Evolutionary conservation across 2,797 vertebrate species (phyloP).

Genomic region (Myripristis jacobus): DNA sequence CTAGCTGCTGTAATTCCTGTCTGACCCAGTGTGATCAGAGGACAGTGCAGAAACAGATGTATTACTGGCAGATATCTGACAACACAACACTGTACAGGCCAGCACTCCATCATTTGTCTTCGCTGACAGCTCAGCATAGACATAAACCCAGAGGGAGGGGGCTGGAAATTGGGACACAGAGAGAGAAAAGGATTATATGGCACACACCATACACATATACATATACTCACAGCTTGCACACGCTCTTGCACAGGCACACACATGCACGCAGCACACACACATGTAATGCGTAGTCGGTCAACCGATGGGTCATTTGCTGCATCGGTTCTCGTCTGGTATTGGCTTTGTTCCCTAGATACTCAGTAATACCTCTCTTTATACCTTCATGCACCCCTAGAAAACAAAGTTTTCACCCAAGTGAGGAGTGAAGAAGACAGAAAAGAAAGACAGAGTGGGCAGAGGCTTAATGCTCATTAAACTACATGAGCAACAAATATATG

Average conservation of each 20-base stretch:
- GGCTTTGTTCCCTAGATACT: conserved; percentile 7
- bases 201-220: conserved; percentile 7
- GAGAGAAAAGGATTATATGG: neutral
- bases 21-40: conserved; percentile 60
- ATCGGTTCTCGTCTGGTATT: conserved; percentile 6
- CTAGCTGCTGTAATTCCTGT: conserved; percentile 67
- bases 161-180: conserved; percentile 3
- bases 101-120: conserved; percentile 73
- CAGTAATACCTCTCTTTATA: neutral
- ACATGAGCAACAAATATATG: conserved; percentile 35
- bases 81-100: conserved; percentile 67
- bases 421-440: conserved; percentile 33
- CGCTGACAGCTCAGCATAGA: conserved; percentile 64
- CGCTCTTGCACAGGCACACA: neutral
- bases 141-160: conserved; percentile 25
- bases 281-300: neutral
- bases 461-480: conserved; percentile 41
- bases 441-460: conserved; percentile 28
- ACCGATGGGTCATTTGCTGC: conserved; percentile 2
- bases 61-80: conserved; percentile 70
- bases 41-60: conserved; percentile 75
- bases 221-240: neutral
- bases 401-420: neutral
- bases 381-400: conserved; percentile 10
- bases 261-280: neutral